Evolutionary conservation across 1,140 invertebrate species (phyloP), one percentile per base, ranked within the genome.

Genomic region (Apolygus lucorum): DNA sequence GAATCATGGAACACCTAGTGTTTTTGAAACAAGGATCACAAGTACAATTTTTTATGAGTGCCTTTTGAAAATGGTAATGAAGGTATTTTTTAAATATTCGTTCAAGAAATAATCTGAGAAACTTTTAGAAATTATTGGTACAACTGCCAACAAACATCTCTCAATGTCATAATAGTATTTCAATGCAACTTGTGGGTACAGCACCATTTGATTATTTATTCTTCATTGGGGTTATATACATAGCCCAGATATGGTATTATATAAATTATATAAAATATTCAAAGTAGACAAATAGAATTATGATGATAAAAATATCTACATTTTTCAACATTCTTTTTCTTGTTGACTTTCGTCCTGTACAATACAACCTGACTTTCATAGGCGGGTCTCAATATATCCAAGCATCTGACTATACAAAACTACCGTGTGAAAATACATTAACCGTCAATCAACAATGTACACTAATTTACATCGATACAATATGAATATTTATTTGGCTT

Each of bases 401-500:
- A 17, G 22, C 11, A 59, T 59, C 54, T 59, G 34, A 64, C 21
- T 64, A 27, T 64, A 64, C 63, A 64, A 64, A 64, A 64, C 63
- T 64, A 64, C 54, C 22, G 14, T 8, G 24, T 26, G 28, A 64
- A 64, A 64, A 64, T 64, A 64, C 24, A 64, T 28, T 26, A 28
- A 64, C 8, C 24, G 63, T 26, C 63, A 62, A 11, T 62, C 24
- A n/a, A 49, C 24, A 64, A 13, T 24, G 14, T 64, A 64, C 63
- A 64, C 24, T 28, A 64, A 64, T 64, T 8, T 64, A 64, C 63
- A 64, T 2, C 2, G 13, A 8, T 4, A 59, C 11, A 11, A 13
- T 26, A 11, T 28, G 4, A 27, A 64, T 17, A 69, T 34, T 72
- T 63, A 72, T 68, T 72, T 72, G 63, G 71, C 67, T 69, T 72